Conservation (phyloP, 1,140 invertebrate species). For the Dryas iulia region DNA sequence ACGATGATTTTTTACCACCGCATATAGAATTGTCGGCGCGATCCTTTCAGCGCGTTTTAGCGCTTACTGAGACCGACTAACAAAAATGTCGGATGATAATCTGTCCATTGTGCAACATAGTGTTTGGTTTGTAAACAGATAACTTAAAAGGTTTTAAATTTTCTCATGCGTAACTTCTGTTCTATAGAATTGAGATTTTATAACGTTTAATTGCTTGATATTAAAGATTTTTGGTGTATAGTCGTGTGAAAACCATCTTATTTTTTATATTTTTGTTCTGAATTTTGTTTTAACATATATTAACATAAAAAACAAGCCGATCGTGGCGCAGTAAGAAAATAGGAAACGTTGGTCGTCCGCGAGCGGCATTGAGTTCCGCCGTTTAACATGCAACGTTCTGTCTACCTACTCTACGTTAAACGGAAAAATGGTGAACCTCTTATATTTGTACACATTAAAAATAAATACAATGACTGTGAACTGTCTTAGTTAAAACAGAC, state of each 20-base stretch:
- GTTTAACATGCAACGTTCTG: background rate
- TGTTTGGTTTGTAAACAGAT: conserved; percentile 30
- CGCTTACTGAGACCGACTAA: conserved; percentile 38
- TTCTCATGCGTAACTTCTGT: conserved; percentile 5
- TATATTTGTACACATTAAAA: no score
- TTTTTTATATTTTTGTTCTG: background rate
- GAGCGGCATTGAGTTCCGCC: background rate
- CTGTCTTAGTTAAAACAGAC: no score
- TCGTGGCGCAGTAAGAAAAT: no score
- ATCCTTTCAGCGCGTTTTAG: conserved; percentile 30
- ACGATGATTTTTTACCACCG: conserved; percentile 23
- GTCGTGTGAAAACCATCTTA: background rate
- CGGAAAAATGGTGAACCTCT: no score
- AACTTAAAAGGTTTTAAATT: conserved; percentile 16
- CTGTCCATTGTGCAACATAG: conserved; percentile 31
- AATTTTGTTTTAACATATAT: no score
- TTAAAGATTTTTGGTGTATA: background rate
- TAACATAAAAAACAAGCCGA: no score
- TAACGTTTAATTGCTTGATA: conserved; percentile 2
- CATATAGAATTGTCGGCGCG: conserved; percentile 34
- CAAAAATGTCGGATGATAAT: conserved; percentile 40
- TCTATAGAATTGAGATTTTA: conserved; percentile 8
- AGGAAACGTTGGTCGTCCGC: no score
- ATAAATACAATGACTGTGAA: no score
- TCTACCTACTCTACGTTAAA: no score